Conservation (phyloP, 2,888 invertebrate genomes). For the Sinhomidia bicolor region DNA sequence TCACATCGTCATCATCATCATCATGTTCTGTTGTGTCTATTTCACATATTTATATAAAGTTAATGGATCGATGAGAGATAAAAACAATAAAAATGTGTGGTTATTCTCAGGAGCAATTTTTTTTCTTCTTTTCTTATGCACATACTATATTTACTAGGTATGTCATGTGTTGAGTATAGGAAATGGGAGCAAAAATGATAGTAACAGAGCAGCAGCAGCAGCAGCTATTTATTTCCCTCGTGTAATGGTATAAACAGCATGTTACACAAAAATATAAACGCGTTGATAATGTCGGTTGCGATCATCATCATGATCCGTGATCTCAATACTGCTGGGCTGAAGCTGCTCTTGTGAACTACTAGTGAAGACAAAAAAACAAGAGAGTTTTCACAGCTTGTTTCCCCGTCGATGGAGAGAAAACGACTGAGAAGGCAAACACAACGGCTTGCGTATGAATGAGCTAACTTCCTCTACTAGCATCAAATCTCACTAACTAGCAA, state of each 20-base stretch:
- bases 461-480: conserved; percentile 53
- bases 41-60: conserved; percentile 24
- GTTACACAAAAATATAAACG: background rate
- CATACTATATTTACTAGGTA: background rate
- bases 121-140: conserved; percentile 33
- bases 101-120: conserved; percentile 17
- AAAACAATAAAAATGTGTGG: conserved; percentile 25
- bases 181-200: background rate
- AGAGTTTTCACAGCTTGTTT: conserved; percentile 16
- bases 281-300: background rate
- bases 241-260: conserved; percentile 6
- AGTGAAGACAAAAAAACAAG: background rate
- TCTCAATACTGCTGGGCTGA: background rate
- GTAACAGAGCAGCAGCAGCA: background rate
- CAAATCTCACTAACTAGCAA: conserved; percentile 16
- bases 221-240: background rate
- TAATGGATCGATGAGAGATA: conserved; percentile 47
- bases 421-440: conserved; percentile 46
- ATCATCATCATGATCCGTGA: conserved; percentile 17
- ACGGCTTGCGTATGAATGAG: conserved; percentile 10
- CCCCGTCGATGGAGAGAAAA: conserved; percentile 45
- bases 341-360: background rate
- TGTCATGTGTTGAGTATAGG: background rate
- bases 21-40: background rate
- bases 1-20: no score